Evolutionary conservation across 2,888 invertebrate species (phyloP), one percentile per base, ranked within the genome.

Genomic region (Ligdia adustata): DNA sequence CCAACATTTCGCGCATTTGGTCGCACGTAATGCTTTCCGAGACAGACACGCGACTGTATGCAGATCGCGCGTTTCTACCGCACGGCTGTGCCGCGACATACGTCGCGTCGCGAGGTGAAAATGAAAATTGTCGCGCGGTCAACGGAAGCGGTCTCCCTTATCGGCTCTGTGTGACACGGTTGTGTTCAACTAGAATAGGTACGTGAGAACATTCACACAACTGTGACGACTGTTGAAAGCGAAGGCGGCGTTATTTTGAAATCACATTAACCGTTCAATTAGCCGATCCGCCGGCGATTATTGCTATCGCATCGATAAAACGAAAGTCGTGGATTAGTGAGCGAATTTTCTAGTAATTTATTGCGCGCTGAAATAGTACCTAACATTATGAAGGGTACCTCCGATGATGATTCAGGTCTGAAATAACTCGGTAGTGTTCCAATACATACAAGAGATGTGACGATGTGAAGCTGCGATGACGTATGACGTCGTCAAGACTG

Each of bases 141-240:
- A 72, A 58, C 84, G 86, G 87, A 87, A 83, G 81, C 69, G 76
- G 73, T 55, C 73, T 57, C 55, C 82, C 83, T 82, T 85, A 87
- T 86, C 87, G 75, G 80, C 63, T 64, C 74, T 74, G 76, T 72
- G 77, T 76, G 80, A 78, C 82, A 82, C 69, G 70, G 57, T 73
- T 72, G 66, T 22, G 22, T n/a, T 6, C 70, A 64, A 59, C 58
- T 62, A 67, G 60, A 63, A 57, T 54, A 57, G 54, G 54, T 29
- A 82, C 85, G 81, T 80, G 82, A 78, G 77, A 78, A 75, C 56
- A 66, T 71, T 72, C 66, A 57, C 67, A 70, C 63, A 63, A 34
- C 41, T 37, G 41, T 28, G 11, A 40, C 51, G 14, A 40, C 52
- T 27, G 15, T 54, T 52, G 46, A 60, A 57, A 49, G 59, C 39